phyloP scores from a whole-genome alignment of 2,888 invertebrate species.

The Amblyteles armatorius region DNA sequence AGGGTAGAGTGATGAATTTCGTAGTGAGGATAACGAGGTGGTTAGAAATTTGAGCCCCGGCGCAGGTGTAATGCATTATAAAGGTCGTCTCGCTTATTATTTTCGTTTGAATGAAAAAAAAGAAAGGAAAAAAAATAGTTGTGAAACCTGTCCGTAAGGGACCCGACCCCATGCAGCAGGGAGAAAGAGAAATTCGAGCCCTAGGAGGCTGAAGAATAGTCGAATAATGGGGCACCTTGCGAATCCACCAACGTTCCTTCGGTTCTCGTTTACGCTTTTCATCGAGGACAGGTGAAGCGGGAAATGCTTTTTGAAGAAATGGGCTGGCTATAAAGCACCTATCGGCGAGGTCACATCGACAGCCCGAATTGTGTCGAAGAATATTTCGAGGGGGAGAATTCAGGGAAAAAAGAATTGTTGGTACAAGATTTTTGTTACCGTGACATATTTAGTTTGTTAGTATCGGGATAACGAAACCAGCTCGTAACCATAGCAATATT shows the following conservation, averaged over 20 bases:
- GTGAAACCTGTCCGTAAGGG: slow-evolving; percentile 58
- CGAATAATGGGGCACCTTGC: slow-evolving; percentile 71
- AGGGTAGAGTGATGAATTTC: not conserved
- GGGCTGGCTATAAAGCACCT: not conserved
- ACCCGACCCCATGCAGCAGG: slow-evolving; percentile 37
- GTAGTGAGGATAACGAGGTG: slow-evolving; percentile 43
- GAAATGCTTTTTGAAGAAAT: slow-evolving; percentile 65
- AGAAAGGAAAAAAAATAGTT: slow-evolving; percentile 37
- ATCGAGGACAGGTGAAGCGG: slow-evolving; percentile 67
- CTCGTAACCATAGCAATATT: too few species aligned
- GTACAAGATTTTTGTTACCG: too few species aligned
- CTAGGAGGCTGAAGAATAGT: slow-evolving; percentile 51
- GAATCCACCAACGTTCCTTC: slow-evolving; percentile 56
- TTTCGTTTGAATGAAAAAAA: slow-evolving; percentile 41
- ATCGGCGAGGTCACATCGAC: too few species aligned
- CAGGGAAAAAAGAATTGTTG: too few species aligned
- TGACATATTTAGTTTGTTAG: too few species aligned
- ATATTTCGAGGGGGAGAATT: too few species aligned
- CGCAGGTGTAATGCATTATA: slow-evolving; percentile 70
- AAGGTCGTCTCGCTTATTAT: slow-evolving; percentile 60
- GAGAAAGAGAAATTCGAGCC: slow-evolving; percentile 61
- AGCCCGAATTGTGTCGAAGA: too few species aligned
- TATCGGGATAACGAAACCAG: too few species aligned
- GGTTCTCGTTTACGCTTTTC: slow-evolving; percentile 51
- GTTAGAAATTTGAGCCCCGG: slow-evolving; percentile 64